These are phyloP conservation scores for Mesaphorura yosii DNA, from an alignment of 1,140 invertebrate genomes.

Conservation along the genomic window DNA sequence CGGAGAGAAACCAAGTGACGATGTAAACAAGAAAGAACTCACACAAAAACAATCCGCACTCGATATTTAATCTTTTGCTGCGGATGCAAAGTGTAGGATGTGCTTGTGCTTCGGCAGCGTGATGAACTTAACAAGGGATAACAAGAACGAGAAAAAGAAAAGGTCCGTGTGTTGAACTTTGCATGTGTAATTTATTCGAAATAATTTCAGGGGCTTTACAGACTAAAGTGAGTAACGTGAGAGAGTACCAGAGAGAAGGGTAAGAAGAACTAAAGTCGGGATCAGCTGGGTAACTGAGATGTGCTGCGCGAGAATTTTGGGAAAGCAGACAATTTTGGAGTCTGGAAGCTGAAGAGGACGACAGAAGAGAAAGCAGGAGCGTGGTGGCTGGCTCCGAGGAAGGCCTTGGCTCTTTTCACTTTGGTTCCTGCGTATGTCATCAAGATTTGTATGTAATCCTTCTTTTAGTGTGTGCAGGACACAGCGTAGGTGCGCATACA, in stretches of 20 bases:
- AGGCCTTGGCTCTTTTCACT: not conserved
- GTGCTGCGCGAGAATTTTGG: too few species aligned
- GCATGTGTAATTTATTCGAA: too few species aligned
- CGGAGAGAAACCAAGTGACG: too few species aligned
- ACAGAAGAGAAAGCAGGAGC: constrained; percentile 1
- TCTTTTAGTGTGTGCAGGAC: not conserved
- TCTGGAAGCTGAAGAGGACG: not conserved
- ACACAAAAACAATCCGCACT: too few species aligned
- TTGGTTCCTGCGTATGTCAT: not conserved
- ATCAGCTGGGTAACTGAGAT: not conserved
- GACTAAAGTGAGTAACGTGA: constrained; percentile 1
- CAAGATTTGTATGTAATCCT: not conserved
- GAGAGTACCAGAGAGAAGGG: not conserved
- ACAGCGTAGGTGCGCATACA: not conserved
- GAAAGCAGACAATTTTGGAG: not conserved
- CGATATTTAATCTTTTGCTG: too few species aligned
- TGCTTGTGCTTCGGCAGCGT: too few species aligned
- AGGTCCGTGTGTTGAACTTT: too few species aligned
- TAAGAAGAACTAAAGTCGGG: not conserved
- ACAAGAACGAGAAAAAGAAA: too few species aligned
- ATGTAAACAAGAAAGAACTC: too few species aligned
- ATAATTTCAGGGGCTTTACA: too few species aligned
- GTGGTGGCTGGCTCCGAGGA: not conserved
- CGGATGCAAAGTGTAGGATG: too few species aligned
- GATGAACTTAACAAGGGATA: too few species aligned